Conservation (phyloP, 53 echinoderm and acorn worm species). For the Temnopleurus reevesii region DNA sequence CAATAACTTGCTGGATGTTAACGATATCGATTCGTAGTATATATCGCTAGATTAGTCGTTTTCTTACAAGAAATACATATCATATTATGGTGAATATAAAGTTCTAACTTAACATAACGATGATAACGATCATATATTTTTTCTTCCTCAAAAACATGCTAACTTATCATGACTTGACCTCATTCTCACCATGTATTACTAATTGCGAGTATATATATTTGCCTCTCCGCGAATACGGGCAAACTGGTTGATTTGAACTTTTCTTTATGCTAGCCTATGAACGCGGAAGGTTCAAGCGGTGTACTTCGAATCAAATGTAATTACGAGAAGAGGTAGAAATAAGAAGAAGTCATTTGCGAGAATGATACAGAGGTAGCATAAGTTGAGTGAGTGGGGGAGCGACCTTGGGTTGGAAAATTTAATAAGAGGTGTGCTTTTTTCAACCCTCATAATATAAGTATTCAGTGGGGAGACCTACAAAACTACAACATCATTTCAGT, state of each 20-base stretch:
- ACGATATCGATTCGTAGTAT: no score
- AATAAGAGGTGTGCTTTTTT: conserved; percentile 25
- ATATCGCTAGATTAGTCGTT: no score
- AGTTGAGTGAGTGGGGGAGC: conserved; percentile 15
- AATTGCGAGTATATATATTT: conserved; percentile 31
- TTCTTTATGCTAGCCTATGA: not conserved
- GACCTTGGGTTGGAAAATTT: conserved; percentile 35
- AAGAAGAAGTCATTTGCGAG: conserved; percentile 39
- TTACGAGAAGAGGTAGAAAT: conserved; percentile 10
- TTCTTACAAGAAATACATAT: no score
- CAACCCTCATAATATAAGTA: conserved; percentile 9
- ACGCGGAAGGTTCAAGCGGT: not conserved
- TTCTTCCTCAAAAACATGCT: not conserved
- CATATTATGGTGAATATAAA: no score
- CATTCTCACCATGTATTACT: not conserved
- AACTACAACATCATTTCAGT: conserved; percentile 18
- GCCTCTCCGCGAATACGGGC: not conserved
- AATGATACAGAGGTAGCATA: conserved; percentile 16
- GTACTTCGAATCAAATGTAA: conserved; percentile 28
- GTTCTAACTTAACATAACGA: conserved; percentile 15
- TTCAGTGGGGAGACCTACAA: conserved; percentile 51
- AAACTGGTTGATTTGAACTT: conserved; percentile 21
- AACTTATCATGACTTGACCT: not conserved
- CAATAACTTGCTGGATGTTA: no score
- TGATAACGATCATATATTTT: no score